These are phyloP conservation scores for Argopecten irradians DNA, from an alignment of 1,140 invertebrate species.

Conservation along the genomic window DNA sequence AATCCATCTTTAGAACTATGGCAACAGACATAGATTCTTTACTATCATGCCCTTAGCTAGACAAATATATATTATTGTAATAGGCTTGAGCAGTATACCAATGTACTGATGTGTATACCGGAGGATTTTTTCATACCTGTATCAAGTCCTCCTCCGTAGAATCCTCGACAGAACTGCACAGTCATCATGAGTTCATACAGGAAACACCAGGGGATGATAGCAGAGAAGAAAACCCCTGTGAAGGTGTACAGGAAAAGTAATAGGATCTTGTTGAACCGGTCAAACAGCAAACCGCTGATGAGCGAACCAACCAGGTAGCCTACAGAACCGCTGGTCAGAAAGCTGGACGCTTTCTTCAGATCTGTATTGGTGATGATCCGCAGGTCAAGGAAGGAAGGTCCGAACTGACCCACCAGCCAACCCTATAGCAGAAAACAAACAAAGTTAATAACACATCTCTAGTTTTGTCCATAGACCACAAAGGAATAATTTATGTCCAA, in stretches of 20 bases:
- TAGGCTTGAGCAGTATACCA: not conserved
- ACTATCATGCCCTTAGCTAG: not conserved
- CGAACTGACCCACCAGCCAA: conserved; percentile 48
- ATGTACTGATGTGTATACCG: not conserved
- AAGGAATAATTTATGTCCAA: not conserved
- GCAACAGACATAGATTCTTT: conserved; percentile 9
- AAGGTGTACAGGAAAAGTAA: conserved; percentile 40
- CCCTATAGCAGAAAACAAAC: conserved; percentile 46
- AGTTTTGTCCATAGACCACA: not conserved
- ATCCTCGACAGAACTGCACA: conserved; percentile 30
- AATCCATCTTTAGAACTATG: not conserved
- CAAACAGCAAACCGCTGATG: conserved; percentile 49
- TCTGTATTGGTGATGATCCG: conserved; percentile 58
- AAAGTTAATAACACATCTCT: not conserved
- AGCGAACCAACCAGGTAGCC: conserved; percentile 58
- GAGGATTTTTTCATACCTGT: conserved; percentile 51
- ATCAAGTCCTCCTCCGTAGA: conserved; percentile 53
- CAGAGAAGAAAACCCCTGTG: conserved; percentile 32
- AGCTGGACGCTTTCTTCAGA: conserved; percentile 51
- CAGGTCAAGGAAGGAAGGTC: conserved; percentile 62
- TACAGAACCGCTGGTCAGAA: conserved; percentile 53
- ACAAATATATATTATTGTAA: not conserved
- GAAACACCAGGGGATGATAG: conserved; percentile 50
- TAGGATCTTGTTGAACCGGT: conserved; percentile 49
- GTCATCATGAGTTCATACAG: conserved; percentile 53